These are phyloP conservation scores for Muscicapa striata DNA, from an alignment of 2,797 vertebrate genomes.

Conservation along the genomic window DNA sequence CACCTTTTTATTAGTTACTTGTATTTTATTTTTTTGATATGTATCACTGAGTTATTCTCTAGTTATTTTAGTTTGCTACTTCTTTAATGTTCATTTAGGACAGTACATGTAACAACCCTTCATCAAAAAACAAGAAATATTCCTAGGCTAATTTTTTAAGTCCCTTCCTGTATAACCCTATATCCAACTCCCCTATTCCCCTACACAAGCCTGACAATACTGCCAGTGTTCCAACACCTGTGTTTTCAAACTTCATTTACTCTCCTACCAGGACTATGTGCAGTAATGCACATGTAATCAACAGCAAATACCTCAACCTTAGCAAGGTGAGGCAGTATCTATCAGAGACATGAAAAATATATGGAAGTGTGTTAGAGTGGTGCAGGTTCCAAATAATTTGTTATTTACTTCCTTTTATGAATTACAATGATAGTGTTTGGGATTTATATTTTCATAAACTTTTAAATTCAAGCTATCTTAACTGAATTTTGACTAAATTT, in stretches of 20 bases:
- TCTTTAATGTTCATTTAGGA: background rate
- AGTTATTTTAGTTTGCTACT: background rate
- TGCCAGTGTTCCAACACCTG: background rate
- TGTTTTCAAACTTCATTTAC: background rate
- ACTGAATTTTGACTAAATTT: background rate
- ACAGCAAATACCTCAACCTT: background rate
- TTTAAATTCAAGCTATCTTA: background rate
- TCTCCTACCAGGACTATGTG: background rate
- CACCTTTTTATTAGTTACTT: background rate
- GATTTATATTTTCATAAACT: background rate
- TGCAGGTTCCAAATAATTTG: background rate
- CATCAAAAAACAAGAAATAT: background rate
- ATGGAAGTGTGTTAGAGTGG: background rate
- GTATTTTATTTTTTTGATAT: background rate
- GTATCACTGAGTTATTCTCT: background rate
- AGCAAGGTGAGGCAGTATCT: background rate
- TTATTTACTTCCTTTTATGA: background rate
- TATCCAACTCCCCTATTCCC: rapidly evolving
- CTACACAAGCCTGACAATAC: background rate
- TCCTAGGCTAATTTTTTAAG: background rate
- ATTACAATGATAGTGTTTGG: background rate
- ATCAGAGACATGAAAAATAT: background rate
- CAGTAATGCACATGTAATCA: background rate
- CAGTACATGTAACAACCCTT: background rate
- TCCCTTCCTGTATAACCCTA: background rate